Base-by-base conservation (phyloP, 1,140 invertebrate genomes). In the Plutomurus gul region DNA sequence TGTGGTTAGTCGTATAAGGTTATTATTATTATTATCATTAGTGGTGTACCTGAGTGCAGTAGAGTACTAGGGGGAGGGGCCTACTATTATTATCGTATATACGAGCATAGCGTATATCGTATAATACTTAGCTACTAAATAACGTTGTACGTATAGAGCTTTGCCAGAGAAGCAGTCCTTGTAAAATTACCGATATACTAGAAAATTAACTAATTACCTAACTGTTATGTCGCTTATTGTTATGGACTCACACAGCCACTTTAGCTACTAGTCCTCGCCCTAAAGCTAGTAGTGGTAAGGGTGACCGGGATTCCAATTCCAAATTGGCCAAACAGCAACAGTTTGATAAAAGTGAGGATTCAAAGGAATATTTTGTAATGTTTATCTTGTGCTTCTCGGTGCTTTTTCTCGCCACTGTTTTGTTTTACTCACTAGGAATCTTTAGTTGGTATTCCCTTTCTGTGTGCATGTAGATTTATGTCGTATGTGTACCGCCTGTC, bases 281-380 rank as follows among this genome's bases (percentile, higher is more conserved):
- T 82, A 82, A 82, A 82, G 56, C 81, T 82, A 82, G 81, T 80
- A 82, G 81, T 82, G 81, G 78, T 78, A 80, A 80, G 78, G 79
- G 78, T 81, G 72, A 83, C 74, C 82, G 77, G 77, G 81, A 79
- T 81, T 70, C 77, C 76, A 81, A 78, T 81, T 78, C 80, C 77
- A 79, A 82, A 82, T 77, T 78, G 81, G 81, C 75, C 65, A 79
- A 82, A 80, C 77, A 74, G 71, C 81, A 79, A 47, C 81, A 82
- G 74, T 82, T 80, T 82, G 76, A 82, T 78, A 79, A 82, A 82
- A 82, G 81, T 82, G 81, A 82, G 81, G 78, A 82, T 51, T 79
- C 74, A 43, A 82, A 82, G 81, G 81, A 82, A 65, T 82, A 65
- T 65, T 65, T 65, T 65, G 56, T 65, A 65, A 65, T 65, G 56